Evolutionary conservation across 2,797 vertebrate species (phyloP).

Genomic region (Phrynocephalus guinanensis): DNA sequence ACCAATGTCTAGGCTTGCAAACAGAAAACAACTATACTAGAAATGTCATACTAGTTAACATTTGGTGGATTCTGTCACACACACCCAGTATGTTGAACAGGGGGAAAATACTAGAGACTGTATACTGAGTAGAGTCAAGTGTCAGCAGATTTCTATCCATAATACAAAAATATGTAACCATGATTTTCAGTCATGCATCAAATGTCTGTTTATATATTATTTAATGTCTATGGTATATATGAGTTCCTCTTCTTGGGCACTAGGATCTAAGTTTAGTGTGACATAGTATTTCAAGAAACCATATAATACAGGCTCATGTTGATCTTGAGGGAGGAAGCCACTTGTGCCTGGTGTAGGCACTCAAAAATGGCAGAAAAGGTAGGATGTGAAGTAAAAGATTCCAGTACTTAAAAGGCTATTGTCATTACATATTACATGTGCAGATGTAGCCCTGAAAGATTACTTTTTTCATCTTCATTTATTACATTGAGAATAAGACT

Average conservation of each 20-base stretch:
- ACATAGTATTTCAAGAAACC: neutral
- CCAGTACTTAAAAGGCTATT: neutral
- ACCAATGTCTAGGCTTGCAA: neutral
- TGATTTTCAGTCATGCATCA: neutral
- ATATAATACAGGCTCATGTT: neutral
- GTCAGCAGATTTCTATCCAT: neutral
- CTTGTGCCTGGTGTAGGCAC: too few species aligned
- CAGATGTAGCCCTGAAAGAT: neutral
- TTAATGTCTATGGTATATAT: too few species aligned
- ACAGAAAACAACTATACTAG: neutral
- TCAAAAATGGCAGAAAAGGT: neutral
- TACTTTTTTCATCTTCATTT: neutral
- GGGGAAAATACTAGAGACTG: too few species aligned
- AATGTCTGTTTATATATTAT: neutral
- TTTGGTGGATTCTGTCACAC: neutral
- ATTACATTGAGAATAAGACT: neutral
- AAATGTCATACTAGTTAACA: neutral
- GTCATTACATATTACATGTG: neutral
- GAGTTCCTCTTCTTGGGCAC: neutral
- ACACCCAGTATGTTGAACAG: neutral
- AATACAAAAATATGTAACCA: neutral
- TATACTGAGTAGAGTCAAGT: neutral
- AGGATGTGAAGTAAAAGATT: neutral
- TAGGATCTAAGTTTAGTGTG: neutral
- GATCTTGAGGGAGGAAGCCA: neutral